Evolutionary conservation across 1,140 invertebrate genomes (phyloP).

Genomic region (Aradophagus sp.): DNA sequence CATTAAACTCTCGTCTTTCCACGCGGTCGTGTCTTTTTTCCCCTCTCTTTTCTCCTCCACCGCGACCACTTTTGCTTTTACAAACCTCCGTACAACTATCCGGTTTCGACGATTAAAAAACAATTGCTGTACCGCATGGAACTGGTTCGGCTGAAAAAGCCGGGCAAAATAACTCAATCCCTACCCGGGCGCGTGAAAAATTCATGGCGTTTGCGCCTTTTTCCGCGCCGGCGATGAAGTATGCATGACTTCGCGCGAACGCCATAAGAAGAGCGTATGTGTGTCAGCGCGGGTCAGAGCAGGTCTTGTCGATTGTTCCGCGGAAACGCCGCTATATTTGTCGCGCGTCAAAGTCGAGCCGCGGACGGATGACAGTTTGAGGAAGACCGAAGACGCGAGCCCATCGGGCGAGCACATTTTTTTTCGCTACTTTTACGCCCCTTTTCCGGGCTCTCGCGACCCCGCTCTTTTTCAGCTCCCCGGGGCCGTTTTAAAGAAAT

Average conservation of each 20-base stretch:
- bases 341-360: slow-evolving; percentile 34
- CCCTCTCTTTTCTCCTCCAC: no score
- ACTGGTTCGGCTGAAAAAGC: slow-evolving; percentile 27
- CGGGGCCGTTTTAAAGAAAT: no score
- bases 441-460: neutral
- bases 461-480: no score
- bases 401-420: slow-evolving; percentile 11
- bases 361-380: slow-evolving; percentile 39
- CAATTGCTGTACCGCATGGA: neutral
- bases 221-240: slow-evolving; percentile 33
- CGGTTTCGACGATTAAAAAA: slow-evolving; percentile 20
- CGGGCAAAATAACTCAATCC: slow-evolving; percentile 38
- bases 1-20: slow-evolving; percentile 2
- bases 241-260: slow-evolving; percentile 45
- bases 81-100: slow-evolving; percentile 14
- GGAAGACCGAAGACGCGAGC: slow-evolving; percentile 37
- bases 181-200: slow-evolving; percentile 31
- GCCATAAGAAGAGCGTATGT: slow-evolving; percentile 27
- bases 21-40: neutral
- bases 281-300: slow-evolving; percentile 31
- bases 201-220: slow-evolving; percentile 23
- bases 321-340: slow-evolving; percentile 39
- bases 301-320: slow-evolving; percentile 34
- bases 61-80: slow-evolving; percentile 13
- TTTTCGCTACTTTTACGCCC: neutral